These are phyloP conservation scores for Eriosoma lanigerum DNA, from an alignment of 1,140 invertebrate species.

Conservation along the genomic window DNA sequence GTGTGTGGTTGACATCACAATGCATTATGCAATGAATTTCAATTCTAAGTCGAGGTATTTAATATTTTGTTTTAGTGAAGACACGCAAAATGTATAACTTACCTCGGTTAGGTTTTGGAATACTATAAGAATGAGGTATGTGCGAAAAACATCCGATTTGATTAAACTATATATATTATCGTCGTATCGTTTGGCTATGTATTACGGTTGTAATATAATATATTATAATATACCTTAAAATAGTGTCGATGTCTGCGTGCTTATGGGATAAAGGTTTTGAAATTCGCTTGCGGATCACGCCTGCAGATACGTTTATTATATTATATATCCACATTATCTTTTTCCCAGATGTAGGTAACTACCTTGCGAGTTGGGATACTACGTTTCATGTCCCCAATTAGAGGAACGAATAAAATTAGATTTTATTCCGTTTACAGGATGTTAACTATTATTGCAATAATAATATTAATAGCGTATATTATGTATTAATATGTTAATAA, in stretches of 20 bases:
- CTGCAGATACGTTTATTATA: no score
- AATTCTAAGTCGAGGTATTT: no score
- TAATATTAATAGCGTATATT: not conserved
- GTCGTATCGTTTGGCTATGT: not conserved
- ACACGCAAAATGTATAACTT: no score
- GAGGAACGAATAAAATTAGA: not conserved
- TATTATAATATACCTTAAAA: no score
- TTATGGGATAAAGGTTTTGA: not conserved
- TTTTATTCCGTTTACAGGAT: not conserved
- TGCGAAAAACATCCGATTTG: not conserved
- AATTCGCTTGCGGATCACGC: not conserved
- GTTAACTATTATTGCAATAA: not conserved
- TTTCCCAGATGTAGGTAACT: not conserved
- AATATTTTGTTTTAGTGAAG: no score
- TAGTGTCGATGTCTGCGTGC: not conserved
- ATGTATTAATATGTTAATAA: no score
- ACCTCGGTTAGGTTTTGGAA: no score
- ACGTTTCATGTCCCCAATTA: constrained; percentile 1
- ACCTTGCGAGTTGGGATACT: no score
- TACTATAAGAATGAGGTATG: no score
- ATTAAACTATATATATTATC: not conserved
- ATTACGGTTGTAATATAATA: no score
- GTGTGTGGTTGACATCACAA: no score
- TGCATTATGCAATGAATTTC: no score
- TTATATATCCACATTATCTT: not conserved